Percentiles rank a stretch among this genome's conserved stretches.
These are phyloP conservation scores for Callopanchax toddi DNA, from an alignment of 2,113 vertebrate species.

Conservation along the genomic window DNA sequence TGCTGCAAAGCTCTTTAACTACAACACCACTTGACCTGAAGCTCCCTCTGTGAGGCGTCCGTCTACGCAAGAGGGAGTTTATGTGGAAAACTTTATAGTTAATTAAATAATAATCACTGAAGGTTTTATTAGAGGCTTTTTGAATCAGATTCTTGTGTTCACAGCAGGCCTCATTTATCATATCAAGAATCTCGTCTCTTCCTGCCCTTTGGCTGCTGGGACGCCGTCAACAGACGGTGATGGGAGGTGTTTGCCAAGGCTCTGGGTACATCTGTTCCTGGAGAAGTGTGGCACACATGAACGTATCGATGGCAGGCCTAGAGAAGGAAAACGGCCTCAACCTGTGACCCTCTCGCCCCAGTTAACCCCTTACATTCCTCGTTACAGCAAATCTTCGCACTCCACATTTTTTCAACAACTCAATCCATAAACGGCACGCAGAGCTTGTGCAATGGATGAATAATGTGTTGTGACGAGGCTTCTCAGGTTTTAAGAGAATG, in stretches of 20 bases:
- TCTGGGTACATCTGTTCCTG: constrained; percentile 65
- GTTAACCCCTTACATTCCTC: constrained; percentile 56
- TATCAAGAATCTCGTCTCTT: constrained; percentile 25
- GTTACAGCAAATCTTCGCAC: constrained; percentile 36
- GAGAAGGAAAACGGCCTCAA: constrained; percentile 61
- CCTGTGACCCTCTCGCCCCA: constrained; percentile 65
- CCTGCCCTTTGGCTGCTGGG: constrained; percentile 20
- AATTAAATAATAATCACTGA: constrained; percentile 27
- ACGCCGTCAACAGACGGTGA: constrained; percentile 31
- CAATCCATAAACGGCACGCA: constrained; percentile 28
- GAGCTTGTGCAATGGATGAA: constrained; percentile 32
- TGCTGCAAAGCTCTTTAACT: constrained; percentile 50
- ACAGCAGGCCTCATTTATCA: constrained; percentile 12
- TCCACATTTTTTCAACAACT: constrained; percentile 15
- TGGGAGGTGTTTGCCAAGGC: constrained; percentile 39
- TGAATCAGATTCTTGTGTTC: neutral
- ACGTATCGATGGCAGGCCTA: constrained; percentile 51
- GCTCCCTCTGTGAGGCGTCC: constrained; percentile 55
- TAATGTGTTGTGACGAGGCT: constrained; percentile 30
- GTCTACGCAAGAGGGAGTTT: constrained; percentile 43
- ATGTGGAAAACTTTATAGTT: constrained; percentile 18
- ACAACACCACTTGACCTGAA: constrained; percentile 54
- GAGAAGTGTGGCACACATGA: constrained; percentile 42
- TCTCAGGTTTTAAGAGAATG: constrained; percentile 49
- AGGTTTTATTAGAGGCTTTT: constrained; percentile 3